Conservation (phyloP, 2,888 invertebrate genomes). For the Drosophila neoperkinsi region DNA sequence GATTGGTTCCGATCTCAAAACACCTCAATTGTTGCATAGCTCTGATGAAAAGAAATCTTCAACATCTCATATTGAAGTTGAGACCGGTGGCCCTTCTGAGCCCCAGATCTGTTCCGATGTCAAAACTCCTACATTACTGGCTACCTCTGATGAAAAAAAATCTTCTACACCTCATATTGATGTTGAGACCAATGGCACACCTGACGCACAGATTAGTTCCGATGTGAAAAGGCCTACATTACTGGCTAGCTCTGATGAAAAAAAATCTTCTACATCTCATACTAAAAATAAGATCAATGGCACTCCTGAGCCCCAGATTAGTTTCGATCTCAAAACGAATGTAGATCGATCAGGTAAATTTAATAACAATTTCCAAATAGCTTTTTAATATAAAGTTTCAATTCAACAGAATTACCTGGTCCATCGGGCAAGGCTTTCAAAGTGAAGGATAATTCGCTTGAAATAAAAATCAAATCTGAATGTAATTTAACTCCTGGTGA, state of each 20-base stretch:
- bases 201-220: background rate
- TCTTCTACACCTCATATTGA: background rate
- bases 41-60: background rate
- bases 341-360: background rate
- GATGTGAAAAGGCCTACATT: background rate
- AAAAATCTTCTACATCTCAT: background rate
- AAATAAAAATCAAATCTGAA: background rate
- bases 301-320: background rate
- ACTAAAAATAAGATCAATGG: background rate
- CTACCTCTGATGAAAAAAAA: background rate
- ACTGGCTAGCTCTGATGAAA: background rate
- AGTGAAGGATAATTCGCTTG: background rate
- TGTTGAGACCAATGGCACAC: background rate
- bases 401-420: background rate
- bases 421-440: background rate
- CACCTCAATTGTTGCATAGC: background rate
- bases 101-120: background rate
- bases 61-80: background rate
- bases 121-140: background rate
- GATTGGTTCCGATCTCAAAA: background rate
- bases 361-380: background rate
- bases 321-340: background rate
- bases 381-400: background rate
- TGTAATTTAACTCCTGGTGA: constrained; percentile 5
- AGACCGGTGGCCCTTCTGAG: background rate